Conservation (phyloP, 2,113 vertebrate species). For the Geococcyx californianus region DNA sequence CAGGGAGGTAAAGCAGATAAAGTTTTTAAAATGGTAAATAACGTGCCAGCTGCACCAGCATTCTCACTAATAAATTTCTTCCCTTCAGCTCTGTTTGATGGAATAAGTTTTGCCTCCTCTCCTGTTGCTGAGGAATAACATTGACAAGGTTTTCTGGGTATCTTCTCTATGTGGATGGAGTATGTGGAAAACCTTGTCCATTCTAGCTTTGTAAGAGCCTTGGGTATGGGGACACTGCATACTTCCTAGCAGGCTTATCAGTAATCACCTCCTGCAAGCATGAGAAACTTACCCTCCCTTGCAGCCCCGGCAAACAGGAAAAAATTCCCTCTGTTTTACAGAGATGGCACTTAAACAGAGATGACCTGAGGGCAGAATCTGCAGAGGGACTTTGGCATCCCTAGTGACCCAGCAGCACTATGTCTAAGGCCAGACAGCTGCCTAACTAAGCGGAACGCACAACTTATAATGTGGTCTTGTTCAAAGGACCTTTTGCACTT, state of each 20-base stretch:
- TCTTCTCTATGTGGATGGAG: background rate
- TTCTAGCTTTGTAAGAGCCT: background rate
- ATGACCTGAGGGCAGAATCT: background rate
- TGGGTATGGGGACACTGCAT: background rate
- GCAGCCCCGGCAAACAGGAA: background rate
- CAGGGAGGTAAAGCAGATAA: background rate
- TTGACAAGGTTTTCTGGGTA: background rate
- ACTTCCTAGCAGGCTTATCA: background rate
- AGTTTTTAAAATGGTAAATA: background rate
- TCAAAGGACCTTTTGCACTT: background rate
- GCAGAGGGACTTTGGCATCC: background rate
- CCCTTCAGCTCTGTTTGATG: background rate
- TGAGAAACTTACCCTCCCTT: background rate
- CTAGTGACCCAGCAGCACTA: background rate
- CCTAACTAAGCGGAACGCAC: background rate
- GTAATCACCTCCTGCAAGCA: background rate
- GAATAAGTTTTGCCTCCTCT: background rate
- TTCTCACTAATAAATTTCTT: background rate
- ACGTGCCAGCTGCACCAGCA: background rate
- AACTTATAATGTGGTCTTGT: background rate
- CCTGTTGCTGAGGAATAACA: background rate
- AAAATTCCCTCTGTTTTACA: background rate
- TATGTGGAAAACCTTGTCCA: background rate
- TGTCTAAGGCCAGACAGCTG: background rate
- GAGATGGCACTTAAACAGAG: background rate